Conservation (phyloP, 2,113 vertebrate species). For the Helogale parvula region DNA sequence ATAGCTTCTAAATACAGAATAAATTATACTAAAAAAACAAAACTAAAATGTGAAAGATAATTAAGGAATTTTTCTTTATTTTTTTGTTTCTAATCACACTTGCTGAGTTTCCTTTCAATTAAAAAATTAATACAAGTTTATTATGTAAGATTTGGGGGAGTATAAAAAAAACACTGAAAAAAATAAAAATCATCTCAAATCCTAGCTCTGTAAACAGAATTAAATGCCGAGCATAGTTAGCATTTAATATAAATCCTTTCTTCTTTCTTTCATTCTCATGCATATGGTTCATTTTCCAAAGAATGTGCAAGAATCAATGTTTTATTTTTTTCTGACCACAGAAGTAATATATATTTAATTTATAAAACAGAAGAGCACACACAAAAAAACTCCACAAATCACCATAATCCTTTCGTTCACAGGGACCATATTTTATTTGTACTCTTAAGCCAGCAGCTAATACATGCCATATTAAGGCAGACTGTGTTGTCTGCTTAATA, state of each 20-base stretch:
- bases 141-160: conserved; percentile 18
- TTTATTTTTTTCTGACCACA: neutral
- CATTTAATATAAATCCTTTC: conserved; percentile 34
- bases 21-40: neutral
- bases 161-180: conserved; percentile 18
- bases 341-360: conserved; percentile 21
- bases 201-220: conserved; percentile 4
- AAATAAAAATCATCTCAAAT: conserved; percentile 15
- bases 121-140: neutral
- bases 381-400: neutral
- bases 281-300: neutral
- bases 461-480: neutral
- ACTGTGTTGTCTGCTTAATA: neutral
- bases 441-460: neutral
- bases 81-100: neutral
- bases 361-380: neutral
- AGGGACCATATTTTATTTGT: neutral
- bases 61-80: conserved; percentile 12
- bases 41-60: neutral
- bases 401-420: neutral
- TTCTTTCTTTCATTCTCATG: neutral
- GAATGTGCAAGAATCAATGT: neutral
- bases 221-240: conserved; percentile 36
- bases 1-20: neutral
- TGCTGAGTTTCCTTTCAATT: neutral